phyloP scores from a whole-genome alignment of 2,888 invertebrate species.

The Aphrophora alni region DNA sequence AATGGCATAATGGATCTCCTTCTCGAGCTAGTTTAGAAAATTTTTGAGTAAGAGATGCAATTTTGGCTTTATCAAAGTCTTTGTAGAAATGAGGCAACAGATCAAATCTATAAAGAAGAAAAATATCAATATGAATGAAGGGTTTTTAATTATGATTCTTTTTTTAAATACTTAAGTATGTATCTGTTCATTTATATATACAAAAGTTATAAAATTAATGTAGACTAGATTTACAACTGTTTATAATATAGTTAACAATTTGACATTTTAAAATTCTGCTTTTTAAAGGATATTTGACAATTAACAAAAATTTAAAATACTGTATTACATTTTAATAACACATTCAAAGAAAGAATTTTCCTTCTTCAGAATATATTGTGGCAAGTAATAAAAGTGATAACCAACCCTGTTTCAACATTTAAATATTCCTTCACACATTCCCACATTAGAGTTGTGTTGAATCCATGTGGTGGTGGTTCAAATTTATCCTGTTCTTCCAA shows the following conservation, averaged over 20 bases:
- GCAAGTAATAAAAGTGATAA: conserved; percentile 49
- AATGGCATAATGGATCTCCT: conserved; percentile 74
- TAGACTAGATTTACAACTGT: no score
- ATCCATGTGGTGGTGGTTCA: conserved; percentile 57
- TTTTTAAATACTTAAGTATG: not conserved
- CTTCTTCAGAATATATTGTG: no score
- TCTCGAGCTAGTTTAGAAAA: conserved; percentile 71
- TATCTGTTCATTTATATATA: not conserved
- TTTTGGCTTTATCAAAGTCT: conserved; percentile 83
- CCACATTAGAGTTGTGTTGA: conserved; percentile 73
- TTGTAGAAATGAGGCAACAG: conserved; percentile 78
- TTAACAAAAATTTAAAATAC: conserved; percentile 29
- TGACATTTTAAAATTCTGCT: no score
- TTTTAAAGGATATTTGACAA: no score
- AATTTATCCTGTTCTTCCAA: conserved; percentile 90
- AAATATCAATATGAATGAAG: not conserved
- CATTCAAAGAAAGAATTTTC: not conserved
- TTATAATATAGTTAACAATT: no score
- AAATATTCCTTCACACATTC: conserved; percentile 77
- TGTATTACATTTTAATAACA: not conserved
- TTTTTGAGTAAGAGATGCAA: conserved; percentile 75
- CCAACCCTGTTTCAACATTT: conserved; percentile 68
- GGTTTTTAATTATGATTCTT: not conserved
- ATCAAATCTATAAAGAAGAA: conserved; percentile 54
- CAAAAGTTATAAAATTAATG: no score